A percentile compares a stretch with the other conserved stretches of the same genome.
Conservation (phyloP, 2,888 invertebrate genomes). For the Athalia circularis region DNA sequence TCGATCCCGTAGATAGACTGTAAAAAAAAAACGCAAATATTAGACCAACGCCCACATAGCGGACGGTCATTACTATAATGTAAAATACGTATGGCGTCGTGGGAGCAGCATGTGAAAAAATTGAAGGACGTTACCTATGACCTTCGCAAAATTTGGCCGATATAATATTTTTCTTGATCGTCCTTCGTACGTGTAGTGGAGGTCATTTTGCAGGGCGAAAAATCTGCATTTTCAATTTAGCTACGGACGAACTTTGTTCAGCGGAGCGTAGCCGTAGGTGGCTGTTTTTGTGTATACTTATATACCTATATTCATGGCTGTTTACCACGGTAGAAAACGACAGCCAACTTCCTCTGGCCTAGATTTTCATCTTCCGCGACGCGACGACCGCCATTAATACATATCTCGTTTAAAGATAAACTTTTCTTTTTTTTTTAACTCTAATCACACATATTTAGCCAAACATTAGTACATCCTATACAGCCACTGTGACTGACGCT, state of each 20-base stretch:
- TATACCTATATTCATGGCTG: neutral
- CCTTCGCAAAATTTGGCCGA: too few relatives aligned
- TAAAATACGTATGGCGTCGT: too few relatives aligned
- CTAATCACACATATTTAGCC: constrained; percentile 1
- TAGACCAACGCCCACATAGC: neutral
- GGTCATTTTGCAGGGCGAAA: too few relatives aligned
- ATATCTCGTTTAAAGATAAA: constrained; percentile 16
- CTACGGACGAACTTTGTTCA: too few relatives aligned
- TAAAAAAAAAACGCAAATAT: constrained; percentile 5
- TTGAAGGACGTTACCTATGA: too few relatives aligned
- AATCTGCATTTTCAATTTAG: too few relatives aligned
- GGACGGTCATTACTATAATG: too few relatives aligned
- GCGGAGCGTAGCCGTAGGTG: too few relatives aligned
- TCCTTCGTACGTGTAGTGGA: too few relatives aligned
- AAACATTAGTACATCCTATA: constrained; percentile 6
- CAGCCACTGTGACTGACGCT: neutral
- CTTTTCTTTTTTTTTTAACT: neutral
- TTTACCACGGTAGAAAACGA: constrained; percentile 7
- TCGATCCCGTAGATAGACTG: constrained; percentile 21
- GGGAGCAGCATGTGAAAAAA: too few relatives aligned
- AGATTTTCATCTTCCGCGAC: constrained; percentile 20
- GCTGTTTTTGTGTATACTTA: neutral
- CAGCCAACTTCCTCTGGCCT: constrained; percentile 8
- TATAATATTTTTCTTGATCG: too few relatives aligned
- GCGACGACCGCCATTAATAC: constrained; percentile 21